Conservation (phyloP, 2,113 vertebrate genomes). For the Oncorhynchus keta region DNA sequence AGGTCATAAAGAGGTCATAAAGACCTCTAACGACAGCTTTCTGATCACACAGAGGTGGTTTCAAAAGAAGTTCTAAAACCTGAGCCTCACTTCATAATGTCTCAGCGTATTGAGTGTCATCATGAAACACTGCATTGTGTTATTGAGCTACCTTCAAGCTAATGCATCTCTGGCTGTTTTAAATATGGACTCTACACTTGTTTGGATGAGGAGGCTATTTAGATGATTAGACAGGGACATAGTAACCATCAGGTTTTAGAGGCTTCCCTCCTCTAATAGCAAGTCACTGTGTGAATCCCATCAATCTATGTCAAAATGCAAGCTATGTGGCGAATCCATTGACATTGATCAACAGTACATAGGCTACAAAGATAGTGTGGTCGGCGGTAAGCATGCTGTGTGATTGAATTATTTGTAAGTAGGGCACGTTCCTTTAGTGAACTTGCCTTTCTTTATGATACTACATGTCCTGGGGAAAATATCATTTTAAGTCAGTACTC, state of each 20-base stretch:
- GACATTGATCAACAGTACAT: constrained; percentile 17
- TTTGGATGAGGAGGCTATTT: neutral
- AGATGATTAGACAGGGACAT: neutral
- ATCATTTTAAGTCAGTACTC: constrained; percentile 45
- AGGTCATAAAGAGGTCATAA: neutral
- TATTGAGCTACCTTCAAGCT: neutral
- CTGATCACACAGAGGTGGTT: neutral
- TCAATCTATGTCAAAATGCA: constrained; percentile 25
- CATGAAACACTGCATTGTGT: constrained; percentile 7
- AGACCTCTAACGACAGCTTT: neutral
- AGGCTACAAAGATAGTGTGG: constrained; percentile 15
- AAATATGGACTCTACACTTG: neutral
- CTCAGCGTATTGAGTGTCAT: neutral
- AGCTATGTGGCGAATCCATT: constrained; percentile 21
- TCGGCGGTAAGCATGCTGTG: neutral
- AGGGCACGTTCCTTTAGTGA: constrained; percentile 44
- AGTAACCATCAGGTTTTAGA: neutral
- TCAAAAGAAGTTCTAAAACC: no score
- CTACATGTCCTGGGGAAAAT: constrained; percentile 39
- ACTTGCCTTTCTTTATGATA: constrained; percentile 9
- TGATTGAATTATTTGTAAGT: constrained; percentile 16
- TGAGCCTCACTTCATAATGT: no score
- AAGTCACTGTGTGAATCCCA: constrained; percentile 11
- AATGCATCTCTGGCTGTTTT: neutral
- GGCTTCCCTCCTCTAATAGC: constrained; percentile 10